These are phyloP conservation scores for Euplexia lucipara DNA, from an alignment of 2,888 invertebrate species.

Conservation along the genomic window DNA sequence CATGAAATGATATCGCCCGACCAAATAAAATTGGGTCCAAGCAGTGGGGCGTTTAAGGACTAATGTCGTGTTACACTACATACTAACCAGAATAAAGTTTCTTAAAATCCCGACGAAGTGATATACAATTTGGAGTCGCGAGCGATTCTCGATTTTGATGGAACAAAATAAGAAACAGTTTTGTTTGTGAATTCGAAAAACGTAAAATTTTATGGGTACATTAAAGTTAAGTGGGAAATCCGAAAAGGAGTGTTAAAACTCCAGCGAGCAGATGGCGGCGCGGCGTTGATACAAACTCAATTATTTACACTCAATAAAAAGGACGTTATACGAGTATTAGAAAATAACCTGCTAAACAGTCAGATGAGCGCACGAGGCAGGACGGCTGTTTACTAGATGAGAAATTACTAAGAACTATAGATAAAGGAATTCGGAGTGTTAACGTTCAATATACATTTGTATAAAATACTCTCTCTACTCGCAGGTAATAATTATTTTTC, in stretches of 20 bases:
- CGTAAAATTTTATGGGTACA: conserved; percentile 88
- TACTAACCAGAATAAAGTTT: conserved; percentile 76
- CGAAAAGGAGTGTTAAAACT: conserved; percentile 88
- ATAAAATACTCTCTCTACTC: conserved; percentile 12
- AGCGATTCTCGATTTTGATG: conserved; percentile 71
- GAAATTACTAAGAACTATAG: conserved; percentile 66
- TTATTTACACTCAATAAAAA: conserved; percentile 91
- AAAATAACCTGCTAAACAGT: conserved; percentile 84
- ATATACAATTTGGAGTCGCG: conserved; percentile 74
- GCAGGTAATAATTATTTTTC: conserved; percentile 9
- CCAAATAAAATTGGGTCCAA: conserved; percentile 77
- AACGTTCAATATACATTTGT: conserved; percentile 20
- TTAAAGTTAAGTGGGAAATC: conserved; percentile 91
- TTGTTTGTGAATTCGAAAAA: conserved; percentile 67
- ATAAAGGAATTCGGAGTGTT: conserved; percentile 32
- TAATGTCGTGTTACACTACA: conserved; percentile 73
- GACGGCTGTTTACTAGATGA: conserved; percentile 76
- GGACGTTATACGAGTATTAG: conserved; percentile 89
- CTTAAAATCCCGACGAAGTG: conserved; percentile 80
- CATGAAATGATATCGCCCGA: conserved; percentile 66
- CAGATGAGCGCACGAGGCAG: conserved; percentile 65
- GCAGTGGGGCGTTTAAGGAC: conserved; percentile 70
- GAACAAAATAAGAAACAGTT: conserved; percentile 71
- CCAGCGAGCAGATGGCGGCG: conserved; percentile 86
- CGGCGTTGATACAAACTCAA: conserved; percentile 89